These are phyloP conservation scores for Chydorus sphaericus DNA, from an alignment of 2,888 invertebrate genomes.

Conservation along the genomic window DNA sequence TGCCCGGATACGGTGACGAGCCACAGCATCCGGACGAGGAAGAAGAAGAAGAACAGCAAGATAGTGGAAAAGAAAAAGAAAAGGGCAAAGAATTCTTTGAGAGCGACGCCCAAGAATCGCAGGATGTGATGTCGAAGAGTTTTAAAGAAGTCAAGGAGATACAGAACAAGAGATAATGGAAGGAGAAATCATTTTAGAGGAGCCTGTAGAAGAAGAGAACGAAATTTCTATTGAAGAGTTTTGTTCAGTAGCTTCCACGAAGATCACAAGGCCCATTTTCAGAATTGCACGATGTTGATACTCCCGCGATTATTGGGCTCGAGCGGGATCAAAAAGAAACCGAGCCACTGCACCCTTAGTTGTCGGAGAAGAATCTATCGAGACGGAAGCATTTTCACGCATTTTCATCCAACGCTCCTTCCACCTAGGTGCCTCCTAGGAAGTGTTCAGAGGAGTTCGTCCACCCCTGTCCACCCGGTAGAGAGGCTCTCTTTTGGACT, in stretches of 20 bases:
- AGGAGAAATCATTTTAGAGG: not conserved
- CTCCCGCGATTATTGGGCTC: not conserved
- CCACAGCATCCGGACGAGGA: too few species aligned
- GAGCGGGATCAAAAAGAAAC: not conserved
- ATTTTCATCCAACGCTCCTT: not conserved
- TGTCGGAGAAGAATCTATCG: not conserved
- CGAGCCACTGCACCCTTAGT: too few species aligned
- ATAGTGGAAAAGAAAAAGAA: conserved; percentile 43
- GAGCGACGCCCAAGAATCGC: not conserved
- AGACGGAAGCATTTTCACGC: not conserved
- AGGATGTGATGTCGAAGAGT: not conserved
- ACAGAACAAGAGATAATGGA: not conserved
- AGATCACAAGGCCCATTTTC: not conserved
- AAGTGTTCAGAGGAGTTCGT: not conserved
- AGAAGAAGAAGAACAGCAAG: conserved; percentile 44
- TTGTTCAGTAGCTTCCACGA: not conserved
- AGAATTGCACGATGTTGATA: not conserved
- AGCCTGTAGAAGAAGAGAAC: not conserved
- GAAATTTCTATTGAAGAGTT: not conserved
- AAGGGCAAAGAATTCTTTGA: conserved; percentile 35
- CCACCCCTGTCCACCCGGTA: not conserved
- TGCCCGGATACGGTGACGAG: too few species aligned
- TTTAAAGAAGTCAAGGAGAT: not conserved
- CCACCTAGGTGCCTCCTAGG: not conserved
- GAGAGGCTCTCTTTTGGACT: conserved; percentile 9